These are phyloP conservation scores for Strigops habroptila DNA, from an alignment of 2,113 vertebrate genomes.

Conservation along the genomic window DNA sequence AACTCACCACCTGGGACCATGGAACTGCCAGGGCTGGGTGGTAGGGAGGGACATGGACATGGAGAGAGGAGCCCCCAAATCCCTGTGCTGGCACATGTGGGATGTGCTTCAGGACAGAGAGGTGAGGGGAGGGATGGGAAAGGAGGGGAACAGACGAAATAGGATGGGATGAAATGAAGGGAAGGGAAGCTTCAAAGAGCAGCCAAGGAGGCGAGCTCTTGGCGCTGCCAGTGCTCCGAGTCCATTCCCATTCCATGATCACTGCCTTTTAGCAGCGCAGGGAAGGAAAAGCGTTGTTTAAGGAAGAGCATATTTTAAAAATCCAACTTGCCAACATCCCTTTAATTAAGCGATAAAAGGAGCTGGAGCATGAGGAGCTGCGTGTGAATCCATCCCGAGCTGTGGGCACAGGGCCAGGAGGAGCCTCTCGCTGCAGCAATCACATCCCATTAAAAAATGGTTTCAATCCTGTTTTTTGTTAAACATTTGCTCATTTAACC, in stretches of 20 bases:
- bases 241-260: neutral
- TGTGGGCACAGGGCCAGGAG: neutral
- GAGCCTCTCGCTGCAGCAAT: neutral
- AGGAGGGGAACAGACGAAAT: neutral
- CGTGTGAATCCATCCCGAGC: constrained; percentile 5
- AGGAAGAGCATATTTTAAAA: neutral
- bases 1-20: rapidly evolving
- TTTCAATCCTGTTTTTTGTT: neutral
- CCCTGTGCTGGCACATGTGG: rapidly evolving
- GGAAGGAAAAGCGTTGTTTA: neutral
- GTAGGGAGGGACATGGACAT: neutral
- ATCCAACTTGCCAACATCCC: neutral
- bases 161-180: neutral
- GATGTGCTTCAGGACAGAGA: neutral
- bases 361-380: constrained; percentile 18
- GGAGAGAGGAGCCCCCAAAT: neutral
- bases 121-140: neutral
- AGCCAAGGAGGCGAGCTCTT: neutral
- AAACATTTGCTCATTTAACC: neutral
- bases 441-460: neutral
- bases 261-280: neutral
- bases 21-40: neutral
- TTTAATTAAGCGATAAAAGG: constrained; percentile 16
- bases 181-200: neutral
- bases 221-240: rapidly evolving